Percentiles rank a stretch among this genome's conserved stretches.
phyloP scores from a whole-genome alignment of 2,797 vertebrate species.

The Oryzias dopingdopingensis region DNA sequence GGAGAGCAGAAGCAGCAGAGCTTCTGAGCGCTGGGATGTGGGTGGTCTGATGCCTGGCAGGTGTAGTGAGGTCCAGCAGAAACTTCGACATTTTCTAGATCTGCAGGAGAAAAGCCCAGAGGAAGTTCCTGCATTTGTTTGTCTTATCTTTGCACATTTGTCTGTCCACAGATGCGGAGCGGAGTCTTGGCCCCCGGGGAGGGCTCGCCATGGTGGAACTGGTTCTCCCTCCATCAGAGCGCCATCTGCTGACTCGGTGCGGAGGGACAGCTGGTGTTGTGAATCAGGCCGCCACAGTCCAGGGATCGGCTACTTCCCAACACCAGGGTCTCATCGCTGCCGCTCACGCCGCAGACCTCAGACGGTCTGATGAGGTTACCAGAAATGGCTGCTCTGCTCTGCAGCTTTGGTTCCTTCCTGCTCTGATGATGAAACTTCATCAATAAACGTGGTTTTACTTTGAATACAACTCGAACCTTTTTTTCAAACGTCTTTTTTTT shows the following conservation, averaged over 20 bases:
- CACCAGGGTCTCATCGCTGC: conserved; percentile 89
- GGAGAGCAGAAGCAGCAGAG: conserved; percentile 37
- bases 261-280: conserved; percentile 97
- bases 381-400: neutral
- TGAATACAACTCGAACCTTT: no score
- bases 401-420: neutral
- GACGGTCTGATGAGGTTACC: no score
- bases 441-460: no score
- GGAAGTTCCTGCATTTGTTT: conserved; percentile 39
- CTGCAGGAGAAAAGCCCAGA: conserved; percentile 43
- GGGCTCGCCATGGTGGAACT: conserved; percentile 36
- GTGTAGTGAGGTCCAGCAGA: conserved; percentile 55
- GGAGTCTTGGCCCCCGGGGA: conserved; percentile 41
- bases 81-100: conserved; percentile 46
- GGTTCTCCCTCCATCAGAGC: conserved; percentile 26
- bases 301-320: conserved; percentile 97
- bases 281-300: conserved; percentile 94
- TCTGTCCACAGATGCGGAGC: conserved; percentile 64
- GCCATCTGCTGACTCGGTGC: conserved; percentile 75
- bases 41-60: conserved; percentile 65
- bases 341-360: conserved; percentile 28
- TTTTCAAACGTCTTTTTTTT: no score
- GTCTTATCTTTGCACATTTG: conserved; percentile 61
- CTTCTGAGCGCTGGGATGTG: conserved; percentile 44
- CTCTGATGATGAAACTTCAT: no score